These are phyloP conservation scores for Penaeus indicus DNA, from an alignment of 1,140 invertebrate genomes.

Conservation along the genomic window DNA sequence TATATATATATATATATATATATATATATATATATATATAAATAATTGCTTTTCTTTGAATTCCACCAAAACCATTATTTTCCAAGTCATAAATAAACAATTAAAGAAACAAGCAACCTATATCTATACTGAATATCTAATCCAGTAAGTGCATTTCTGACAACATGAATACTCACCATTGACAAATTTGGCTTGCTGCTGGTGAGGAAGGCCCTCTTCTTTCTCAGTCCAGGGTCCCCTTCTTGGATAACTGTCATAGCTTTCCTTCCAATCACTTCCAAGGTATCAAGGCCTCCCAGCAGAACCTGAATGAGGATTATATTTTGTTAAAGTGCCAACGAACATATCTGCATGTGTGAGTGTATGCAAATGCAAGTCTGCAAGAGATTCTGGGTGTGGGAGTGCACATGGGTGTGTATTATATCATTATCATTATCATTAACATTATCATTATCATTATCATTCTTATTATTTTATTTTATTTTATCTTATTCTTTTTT, in stretches of 20 bases:
- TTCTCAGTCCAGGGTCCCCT: constrained; percentile 87
- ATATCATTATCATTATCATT: too few relatives aligned
- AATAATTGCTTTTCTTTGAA: too few relatives aligned
- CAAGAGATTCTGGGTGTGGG: constrained; percentile 68
- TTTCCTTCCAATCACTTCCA: constrained; percentile 93
- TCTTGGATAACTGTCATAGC: constrained; percentile 93
- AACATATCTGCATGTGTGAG: background rate
- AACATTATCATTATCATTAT: too few relatives aligned
- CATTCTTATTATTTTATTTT: too few relatives aligned
- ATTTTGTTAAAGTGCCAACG: constrained; percentile 69
- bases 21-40: too few relatives aligned
- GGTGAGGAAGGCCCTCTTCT: constrained; percentile 83
- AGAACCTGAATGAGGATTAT: constrained; percentile 84
- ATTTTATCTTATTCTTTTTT: too few relatives aligned
- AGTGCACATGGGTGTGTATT: constrained; percentile 60
- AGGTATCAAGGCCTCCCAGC: constrained; percentile 85
- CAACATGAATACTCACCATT: constrained; percentile 67
- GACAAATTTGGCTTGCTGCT: constrained; percentile 76
- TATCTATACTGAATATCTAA: background rate
- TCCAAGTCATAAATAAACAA: too few relatives aligned
- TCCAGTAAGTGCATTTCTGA: too few relatives aligned
- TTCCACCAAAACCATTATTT: too few relatives aligned
- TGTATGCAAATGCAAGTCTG: background rate
- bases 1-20: too few relatives aligned
- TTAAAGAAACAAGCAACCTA: too few relatives aligned